Conservation (phyloP, 2,113 vertebrate genomes). For the Channa maculata region DNA sequence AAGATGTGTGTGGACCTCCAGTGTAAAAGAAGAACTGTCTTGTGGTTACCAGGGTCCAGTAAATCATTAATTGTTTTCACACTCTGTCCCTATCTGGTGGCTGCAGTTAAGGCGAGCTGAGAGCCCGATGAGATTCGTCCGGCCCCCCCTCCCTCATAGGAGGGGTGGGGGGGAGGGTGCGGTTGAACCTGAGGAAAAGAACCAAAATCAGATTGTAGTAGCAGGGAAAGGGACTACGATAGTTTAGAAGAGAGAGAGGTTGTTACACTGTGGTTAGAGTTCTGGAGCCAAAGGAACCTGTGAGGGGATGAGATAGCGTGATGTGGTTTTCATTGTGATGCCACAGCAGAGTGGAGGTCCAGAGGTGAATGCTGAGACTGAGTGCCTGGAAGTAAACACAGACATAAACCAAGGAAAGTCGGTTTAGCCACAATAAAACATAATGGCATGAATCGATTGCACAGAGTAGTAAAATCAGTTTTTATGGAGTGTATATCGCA, state of each 20-base stretch:
- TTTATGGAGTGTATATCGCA: background rate
- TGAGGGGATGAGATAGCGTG: constrained; percentile 80
- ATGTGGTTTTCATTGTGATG: constrained; percentile 75
- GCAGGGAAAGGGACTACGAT: constrained; percentile 32
- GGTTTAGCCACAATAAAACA: constrained; percentile 68
- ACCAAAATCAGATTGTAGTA: constrained; percentile 57
- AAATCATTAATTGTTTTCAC: constrained; percentile 76
- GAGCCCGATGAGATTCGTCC: constrained; percentile 40
- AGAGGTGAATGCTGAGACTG: constrained; percentile 41
- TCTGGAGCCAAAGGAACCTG: constrained; percentile 75
- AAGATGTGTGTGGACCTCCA: constrained; percentile 23
- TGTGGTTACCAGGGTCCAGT: constrained; percentile 59
- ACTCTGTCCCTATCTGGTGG: constrained; percentile 68
- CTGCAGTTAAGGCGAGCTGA: constrained; percentile 65
- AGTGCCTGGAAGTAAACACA: constrained; percentile 32
- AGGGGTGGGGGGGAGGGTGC: background rate
- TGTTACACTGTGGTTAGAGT: constrained; percentile 66
- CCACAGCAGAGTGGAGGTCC: constrained; percentile 51
- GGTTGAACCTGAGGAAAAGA: constrained; percentile 42
- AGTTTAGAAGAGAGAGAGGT: constrained; percentile 29
- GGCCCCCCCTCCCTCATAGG: constrained; percentile 5
- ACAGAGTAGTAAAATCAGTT: background rate
- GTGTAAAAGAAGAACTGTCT: constrained; percentile 68
- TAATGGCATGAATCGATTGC: constrained; percentile 39
- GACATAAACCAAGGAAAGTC: constrained; percentile 56